Base-by-base conservation (phyloP, 2,888 invertebrate genomes). In the Tetropium fuscum region DNA sequence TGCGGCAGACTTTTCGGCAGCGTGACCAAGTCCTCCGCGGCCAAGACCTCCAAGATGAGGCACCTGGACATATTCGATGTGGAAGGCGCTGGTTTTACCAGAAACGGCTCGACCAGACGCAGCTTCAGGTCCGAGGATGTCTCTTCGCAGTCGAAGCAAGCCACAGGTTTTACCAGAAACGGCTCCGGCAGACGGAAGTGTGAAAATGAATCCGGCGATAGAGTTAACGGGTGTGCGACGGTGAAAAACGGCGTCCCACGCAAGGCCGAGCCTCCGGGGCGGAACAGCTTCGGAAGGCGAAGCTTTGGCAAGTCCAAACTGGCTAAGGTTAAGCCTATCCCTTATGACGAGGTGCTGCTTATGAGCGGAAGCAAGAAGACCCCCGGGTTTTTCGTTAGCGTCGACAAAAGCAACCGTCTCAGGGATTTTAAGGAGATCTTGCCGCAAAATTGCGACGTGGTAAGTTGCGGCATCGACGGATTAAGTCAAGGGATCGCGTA, bases 11-110 rank as follows among this genome's bases (percentile, higher is more conserved):
- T 88, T 30, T 87, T 86, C 67, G 79, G 84, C 8, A 85, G 85
- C 60, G 84, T 84, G 20, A 88, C 88, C 1, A 87, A 84, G 77
- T 85, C 87, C 0, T 87, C 87, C 1, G 76, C 84, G 32, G 87
- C 87, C 76, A 88, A 87, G 76, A 86, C 86, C 0, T 85, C 85
- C 11, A 85, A 86, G 30, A 86, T 87, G 86, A 77, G 86, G 60
- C 86, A 86, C 62, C 79, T 85, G 41, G 86, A 87, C 58, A 71
- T 71, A 32, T 74, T 74, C 41, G 86, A 86, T 56, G 82, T 80
- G 32, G 76, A 75, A 2, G 20, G 41, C 13, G 11, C 15, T 11
- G 6, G 34, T 34, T 13, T 11, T 5, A 15, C 34, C 7, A 34
- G 34, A 11, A 34, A 34, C 7, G 34, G 34, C 15, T 34, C 34